Evolutionary conservation across 1,140 invertebrate species (phyloP).

Genomic region (Ostrea edulis): DNA sequence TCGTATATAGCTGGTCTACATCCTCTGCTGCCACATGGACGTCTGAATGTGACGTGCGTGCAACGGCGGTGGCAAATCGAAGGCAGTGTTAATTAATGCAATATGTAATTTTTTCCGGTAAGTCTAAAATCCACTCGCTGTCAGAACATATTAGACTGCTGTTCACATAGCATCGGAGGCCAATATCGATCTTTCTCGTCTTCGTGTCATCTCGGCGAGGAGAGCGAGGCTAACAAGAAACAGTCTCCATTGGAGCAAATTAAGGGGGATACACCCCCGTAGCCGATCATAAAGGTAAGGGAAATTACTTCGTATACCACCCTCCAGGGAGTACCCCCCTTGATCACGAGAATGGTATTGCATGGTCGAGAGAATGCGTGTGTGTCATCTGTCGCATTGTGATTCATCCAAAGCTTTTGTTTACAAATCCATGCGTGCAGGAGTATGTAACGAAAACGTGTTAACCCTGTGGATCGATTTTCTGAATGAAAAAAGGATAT

Average conservation of each 20-base stretch:
- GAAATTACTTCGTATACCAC: neutral
- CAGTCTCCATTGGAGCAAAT: neutral
- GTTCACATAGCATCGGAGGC: conserved; percentile 11
- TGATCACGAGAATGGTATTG: neutral
- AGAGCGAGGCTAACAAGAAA: neutral
- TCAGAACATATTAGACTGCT: conserved; percentile 9
- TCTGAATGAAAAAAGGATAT: too few relatives aligned
- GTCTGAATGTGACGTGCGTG: neutral
- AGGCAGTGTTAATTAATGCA: neutral
- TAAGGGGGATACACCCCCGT: neutral
- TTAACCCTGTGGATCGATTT: too few relatives aligned
- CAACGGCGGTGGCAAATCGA: neutral
- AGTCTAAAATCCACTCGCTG: conserved; percentile 8
- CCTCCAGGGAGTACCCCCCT: too few relatives aligned
- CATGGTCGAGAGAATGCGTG: neutral
- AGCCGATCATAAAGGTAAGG: neutral
- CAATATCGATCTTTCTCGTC: conserved; percentile 1
- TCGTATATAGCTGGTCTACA: too few relatives aligned
- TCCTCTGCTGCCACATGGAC: too few relatives aligned
- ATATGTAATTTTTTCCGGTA: neutral
- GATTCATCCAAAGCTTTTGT: neutral
- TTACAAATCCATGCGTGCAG: neutral
- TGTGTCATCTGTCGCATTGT: neutral
- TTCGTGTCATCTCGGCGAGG: neutral
- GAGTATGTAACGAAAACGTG: neutral